A percentile compares a stretch with the other conserved stretches of the same genome.
Evolutionary conservation across 2,888 invertebrate genomes (phyloP).

Genomic region (Eupithecia abbreviata): DNA sequence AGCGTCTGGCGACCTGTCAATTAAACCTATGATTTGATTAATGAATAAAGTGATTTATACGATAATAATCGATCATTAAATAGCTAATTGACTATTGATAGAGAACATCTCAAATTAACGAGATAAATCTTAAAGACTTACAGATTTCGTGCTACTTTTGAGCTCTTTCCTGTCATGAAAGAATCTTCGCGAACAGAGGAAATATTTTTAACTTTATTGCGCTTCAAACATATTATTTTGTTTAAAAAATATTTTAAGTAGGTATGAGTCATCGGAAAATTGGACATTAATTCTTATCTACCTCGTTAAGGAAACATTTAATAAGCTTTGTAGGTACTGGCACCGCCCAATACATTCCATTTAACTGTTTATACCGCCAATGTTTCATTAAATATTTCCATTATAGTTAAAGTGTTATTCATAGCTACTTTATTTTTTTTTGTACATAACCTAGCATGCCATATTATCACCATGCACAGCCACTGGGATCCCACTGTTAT

Average conservation of each 20-base stretch:
- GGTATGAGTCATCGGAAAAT: background rate
- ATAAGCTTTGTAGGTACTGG: background rate
- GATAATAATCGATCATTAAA: slow-evolving; percentile 13
- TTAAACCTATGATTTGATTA: slow-evolving; percentile 30
- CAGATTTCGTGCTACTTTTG: background rate
- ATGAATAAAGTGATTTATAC: slow-evolving; percentile 28
- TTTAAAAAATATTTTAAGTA: background rate
- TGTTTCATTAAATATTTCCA: background rate
- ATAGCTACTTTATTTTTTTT: background rate
- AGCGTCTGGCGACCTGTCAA: slow-evolving; percentile 18
- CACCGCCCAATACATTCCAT: slow-evolving; percentile 7
- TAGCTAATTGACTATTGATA: slow-evolving; percentile 4
- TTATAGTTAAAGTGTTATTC: background rate
- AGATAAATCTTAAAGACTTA: background rate
- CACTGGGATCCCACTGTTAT: background rate
- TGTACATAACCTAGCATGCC: background rate
- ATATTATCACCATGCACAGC: background rate
- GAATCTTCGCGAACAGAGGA: background rate
- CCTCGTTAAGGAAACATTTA: slow-evolving; percentile 15
- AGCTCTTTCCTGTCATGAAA: background rate
- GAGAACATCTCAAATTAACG: background rate
- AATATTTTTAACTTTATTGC: background rate
- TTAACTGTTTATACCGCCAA: background rate
- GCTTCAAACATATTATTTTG: background rate
- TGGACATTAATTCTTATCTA: slow-evolving; percentile 4